Evolutionary conservation across 2,113 vertebrate species (phyloP), one percentile per base, ranked within the genome.

Genomic region (Tachuris rubrigastra): DNA sequence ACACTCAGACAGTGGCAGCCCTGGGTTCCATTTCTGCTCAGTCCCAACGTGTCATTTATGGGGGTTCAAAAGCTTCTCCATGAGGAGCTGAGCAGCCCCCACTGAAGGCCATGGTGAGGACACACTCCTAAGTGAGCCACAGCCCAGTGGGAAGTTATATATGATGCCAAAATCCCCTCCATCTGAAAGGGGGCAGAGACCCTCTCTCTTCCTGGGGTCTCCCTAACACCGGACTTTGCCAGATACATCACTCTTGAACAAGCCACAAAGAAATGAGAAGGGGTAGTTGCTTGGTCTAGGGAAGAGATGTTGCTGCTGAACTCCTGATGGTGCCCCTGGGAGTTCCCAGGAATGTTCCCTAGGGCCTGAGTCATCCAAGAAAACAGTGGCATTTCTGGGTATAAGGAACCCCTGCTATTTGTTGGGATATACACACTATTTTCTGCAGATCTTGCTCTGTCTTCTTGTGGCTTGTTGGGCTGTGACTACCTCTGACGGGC

Each of bases 61-160:
- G 59, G 12, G 27, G 33, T 52, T 65, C 56, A 27, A 24, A 79
- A 82, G 47, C 15, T 76, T 10, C 41, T 52, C 24, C 14, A 2
- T 0, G 2, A 79, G 47, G 5, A 68, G 39, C 35, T 55, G 55
- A 81, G 46, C n/a, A 81, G 33, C 3, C 52, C 7, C 12, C 3
- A 11, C 5, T 24, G 56, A 44, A 87, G 55, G n/a, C 5, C 0
- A 0, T 2, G 1, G 28, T 27, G 44, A 16, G 11, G 28, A 24
- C 9, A 46, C 9, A 46, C 2, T 13, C 5, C 23, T 1, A 1
- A 13, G 9, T 42, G 27, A 73, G 27, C 22, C 55, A 74, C n/a
- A 71, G 63, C 12, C 37, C 1, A 1, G 11, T 0, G 0, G 30
- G 25, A 92, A 23, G 20, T 16, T n/a, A 2, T 10, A 5, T 8